Percentiles rank a stretch among this genome's conserved stretches.
Conservation (phyloP, 2,113 vertebrate species). For the Erythrocercus mccallii region DNA sequence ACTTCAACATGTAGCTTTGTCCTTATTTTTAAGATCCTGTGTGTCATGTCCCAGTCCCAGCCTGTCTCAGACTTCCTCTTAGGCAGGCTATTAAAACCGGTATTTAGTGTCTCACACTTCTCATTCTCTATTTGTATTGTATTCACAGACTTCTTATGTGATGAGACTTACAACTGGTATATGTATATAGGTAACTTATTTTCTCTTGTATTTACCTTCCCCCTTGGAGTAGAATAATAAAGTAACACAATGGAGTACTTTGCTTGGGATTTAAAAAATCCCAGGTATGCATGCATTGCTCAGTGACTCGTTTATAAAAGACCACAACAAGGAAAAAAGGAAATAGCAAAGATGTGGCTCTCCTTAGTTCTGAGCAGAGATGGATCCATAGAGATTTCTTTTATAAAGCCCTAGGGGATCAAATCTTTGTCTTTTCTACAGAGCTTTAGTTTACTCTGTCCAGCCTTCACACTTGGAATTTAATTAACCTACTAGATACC, state of each 20-base stretch:
- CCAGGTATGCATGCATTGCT: background rate
- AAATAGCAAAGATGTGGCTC: background rate
- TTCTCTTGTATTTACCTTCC: background rate
- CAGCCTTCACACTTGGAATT: background rate
- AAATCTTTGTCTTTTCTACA: background rate
- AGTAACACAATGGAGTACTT: background rate
- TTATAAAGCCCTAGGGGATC: background rate
- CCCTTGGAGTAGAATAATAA: background rate
- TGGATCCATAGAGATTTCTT: background rate
- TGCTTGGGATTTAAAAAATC: background rate
- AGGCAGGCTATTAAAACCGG: background rate
- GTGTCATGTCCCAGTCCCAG: background rate
- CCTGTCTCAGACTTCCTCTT: background rate
- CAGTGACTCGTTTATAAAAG: background rate
- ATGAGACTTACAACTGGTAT: background rate
- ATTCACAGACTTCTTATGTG: background rate
- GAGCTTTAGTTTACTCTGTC: background rate
- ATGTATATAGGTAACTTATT: background rate
- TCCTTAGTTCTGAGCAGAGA: background rate
- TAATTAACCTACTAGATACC: background rate
- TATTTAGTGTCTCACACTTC: background rate
- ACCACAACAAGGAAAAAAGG: background rate
- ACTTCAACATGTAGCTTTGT: background rate
- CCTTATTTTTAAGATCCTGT: background rate
- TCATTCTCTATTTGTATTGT: background rate